These are phyloP conservation scores for Pangasianodon hypophthalmus DNA, from an alignment of 2,113 vertebrate genomes.

Conservation along the genomic window DNA sequence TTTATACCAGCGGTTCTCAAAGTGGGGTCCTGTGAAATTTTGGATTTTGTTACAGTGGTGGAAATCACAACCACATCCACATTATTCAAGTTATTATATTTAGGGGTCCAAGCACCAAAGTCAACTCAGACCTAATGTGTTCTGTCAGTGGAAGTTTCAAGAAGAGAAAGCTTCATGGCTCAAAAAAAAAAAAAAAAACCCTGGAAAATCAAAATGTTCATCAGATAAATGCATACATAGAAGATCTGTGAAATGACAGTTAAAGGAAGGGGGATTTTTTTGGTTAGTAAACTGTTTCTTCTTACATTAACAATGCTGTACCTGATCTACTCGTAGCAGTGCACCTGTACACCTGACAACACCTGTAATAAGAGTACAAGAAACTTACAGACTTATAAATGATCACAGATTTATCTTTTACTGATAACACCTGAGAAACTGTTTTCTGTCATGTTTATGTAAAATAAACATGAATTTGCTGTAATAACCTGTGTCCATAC, in stretches of 20 bases:
- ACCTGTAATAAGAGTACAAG: background rate
- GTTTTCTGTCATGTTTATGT: background rate
- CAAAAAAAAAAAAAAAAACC: background rate
- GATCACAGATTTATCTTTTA: background rate
- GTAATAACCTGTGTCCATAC: background rate
- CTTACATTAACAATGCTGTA: background rate
- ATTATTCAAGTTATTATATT: background rate
- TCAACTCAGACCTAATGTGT: background rate
- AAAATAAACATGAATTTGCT: background rate
- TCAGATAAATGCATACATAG: no score
- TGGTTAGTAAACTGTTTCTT: background rate
- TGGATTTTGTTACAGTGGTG: background rate
- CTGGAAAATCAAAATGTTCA: background rate
- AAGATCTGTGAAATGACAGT: no score
- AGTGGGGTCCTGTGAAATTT: background rate
- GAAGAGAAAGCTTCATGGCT: background rate
- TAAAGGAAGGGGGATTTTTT: background rate
- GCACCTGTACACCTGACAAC: background rate
- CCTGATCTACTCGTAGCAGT: background rate
- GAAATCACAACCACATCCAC: background rate
- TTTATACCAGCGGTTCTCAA: background rate
- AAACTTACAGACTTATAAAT: background rate
- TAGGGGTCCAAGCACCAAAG: background rate
- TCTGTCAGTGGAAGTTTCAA: background rate
- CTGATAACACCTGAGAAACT: background rate